Percentiles rank a stretch among this genome's conserved stretches.
phyloP scores from a whole-genome alignment of 2,113 vertebrate species.

The Epinephelus fuscoguttatus region DNA sequence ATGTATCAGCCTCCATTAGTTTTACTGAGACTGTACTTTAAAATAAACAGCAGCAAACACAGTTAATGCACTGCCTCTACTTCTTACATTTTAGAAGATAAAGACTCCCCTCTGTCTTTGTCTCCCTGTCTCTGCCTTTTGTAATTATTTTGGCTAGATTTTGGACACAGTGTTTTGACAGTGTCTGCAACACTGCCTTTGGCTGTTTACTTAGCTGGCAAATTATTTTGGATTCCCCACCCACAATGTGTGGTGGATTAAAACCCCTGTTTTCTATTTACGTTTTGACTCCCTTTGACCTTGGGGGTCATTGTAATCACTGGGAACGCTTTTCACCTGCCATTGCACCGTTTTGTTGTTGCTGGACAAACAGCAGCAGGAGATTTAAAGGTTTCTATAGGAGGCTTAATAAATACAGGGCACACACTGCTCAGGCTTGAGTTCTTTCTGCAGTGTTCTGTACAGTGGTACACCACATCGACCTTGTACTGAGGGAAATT shows the following conservation, averaged over 20 bases:
- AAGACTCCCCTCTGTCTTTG: neutral
- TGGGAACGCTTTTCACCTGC: constrained; percentile 25
- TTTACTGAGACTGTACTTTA: neutral
- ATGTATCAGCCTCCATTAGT: neutral
- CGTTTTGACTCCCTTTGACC: constrained; percentile 30
- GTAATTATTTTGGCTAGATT: constrained; percentile 49
- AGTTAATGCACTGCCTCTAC: neutral
- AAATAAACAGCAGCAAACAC: constrained; percentile 4
- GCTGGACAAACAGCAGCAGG: constrained; percentile 17
- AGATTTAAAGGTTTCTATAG: constrained; percentile 13
- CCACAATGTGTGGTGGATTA: constrained; percentile 54
- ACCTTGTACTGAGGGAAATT: constrained; percentile 26
- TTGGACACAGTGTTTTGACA: constrained; percentile 55
- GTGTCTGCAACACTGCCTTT: constrained; percentile 30
- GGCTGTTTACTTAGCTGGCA: constrained; percentile 60
- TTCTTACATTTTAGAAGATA: neutral
- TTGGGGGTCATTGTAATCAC: constrained; percentile 49
- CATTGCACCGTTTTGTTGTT: constrained; percentile 10
- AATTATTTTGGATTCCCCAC: constrained; percentile 47
- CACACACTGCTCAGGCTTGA: neutral
- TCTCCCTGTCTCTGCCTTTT: constrained; percentile 14
- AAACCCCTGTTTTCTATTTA: constrained; percentile 43
- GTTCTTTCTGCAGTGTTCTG: neutral
- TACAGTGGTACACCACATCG: neutral
- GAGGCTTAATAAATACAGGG: constrained; percentile 1